Base-by-base conservation (phyloP, 2,113 vertebrate species). In the Taxidea taxus region DNA sequence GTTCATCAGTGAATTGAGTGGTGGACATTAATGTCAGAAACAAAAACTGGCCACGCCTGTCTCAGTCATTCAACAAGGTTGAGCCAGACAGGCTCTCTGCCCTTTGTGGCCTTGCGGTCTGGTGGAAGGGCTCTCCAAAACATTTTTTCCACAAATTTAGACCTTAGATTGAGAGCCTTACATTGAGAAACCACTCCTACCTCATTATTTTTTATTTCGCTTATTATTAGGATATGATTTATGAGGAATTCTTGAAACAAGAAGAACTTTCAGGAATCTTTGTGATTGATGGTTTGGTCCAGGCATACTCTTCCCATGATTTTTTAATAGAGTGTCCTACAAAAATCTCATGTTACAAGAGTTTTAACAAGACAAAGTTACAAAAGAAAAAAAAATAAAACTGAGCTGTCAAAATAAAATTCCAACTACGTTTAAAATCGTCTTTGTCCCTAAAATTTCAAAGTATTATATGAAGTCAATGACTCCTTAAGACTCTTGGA, bases 221-320 rank as follows among this genome's bases (percentile, higher is more conserved):
- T 93, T 72, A 80, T 85, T 84, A 97, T 47, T 25, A 96, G 94
- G 68, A 95, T 64, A 37, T 34, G 23, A 93, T 94, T 89, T 90
- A 95, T 70, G 70, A 86, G 74, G 42, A 75, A 95, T 66, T 93
- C 39, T 60, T 60, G 60, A 90, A 62, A 23, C 3, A 68, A 88
- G 86, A 94, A 90, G 27, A 91, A 92, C n/a, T 47, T 97, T 77
- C 13, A 86, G 37, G 58, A 97, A 78, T 64, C 80, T 92, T 86
- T 82, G 31, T 81, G 90, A 95, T 60, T 58, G 20, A 82, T 62
- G 13, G 4, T 83, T 96, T 95, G 18, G 60, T 83, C 34, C 42
- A 66, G 49, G 49, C 47, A 86, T 70, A 68, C 7, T 20, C 37
- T 80, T 93, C 70, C 42, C 87, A 31, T 29, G 64, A 54, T 56